Evolutionary conservation across 2,797 vertebrate species (phyloP), one percentile per base, ranked within the genome.

Genomic region (Leptodactylus fallax): DNA sequence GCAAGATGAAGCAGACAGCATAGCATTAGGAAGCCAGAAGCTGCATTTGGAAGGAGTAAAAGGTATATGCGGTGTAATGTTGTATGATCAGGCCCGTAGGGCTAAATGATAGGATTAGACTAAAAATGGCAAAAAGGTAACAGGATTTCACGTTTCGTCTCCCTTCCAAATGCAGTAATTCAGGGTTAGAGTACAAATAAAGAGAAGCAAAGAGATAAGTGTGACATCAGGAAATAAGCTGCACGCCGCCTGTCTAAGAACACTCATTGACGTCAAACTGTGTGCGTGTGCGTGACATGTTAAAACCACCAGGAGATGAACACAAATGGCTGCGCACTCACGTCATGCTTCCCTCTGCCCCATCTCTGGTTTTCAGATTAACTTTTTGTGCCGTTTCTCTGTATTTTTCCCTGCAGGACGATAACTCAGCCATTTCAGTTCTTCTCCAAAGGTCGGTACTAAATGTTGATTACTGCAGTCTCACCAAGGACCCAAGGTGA

Each of bases 1-100:
- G 45, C 17, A 49, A 49, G 82, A 56, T 1, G 0, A 83, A 76
- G 78, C 85, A 89, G 92, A 91, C 88, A 91, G 55, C 89, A 90
- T 47, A 76, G 87, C 82, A 23, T 80, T 85, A 65, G 72, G 47
- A 81, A 83, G 61, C 55, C 11, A 67, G 79, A 55, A 45, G 25
- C 71, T 86, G 84, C 84, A 89, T 89, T 82, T 89, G 84, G 88
- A 86, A 86, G 82, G 76, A 56, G 63, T 21, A 36, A 61, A 60
- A 14, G 4, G 36, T 16, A 12, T n/a, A 45, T 13, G 11, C 0
- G 47, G 9, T 23, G 49, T n/a, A 77, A 77, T 69, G 6, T 36
- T n/a, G 21, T 21, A 63, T 1, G 9, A 11, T 23, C 6, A 21
- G 45, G 6, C 27, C 6, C 47, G 13, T 27, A 27, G 0, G 11